Evolutionary conservation across 2,113 vertebrate genomes (phyloP), one percentile per base, ranked within the genome.

Genomic region (Prietella phreatophila): DNA sequence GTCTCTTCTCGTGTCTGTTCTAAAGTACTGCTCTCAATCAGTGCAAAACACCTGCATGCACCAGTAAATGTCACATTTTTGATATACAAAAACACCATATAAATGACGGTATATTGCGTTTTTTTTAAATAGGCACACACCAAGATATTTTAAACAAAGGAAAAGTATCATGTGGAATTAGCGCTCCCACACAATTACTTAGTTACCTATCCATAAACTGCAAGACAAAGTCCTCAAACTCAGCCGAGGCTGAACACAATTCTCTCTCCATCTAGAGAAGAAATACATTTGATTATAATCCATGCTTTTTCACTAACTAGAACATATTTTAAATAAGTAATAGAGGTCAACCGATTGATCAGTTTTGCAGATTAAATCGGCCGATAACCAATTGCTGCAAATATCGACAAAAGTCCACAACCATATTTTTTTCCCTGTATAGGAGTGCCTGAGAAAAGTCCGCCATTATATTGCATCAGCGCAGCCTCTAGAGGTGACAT

Each of bases 201-300:
- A 60, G 15, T 67, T 91, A 98, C 98, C 98, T 97, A 93, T 99
- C 98, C 98, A 99, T 99, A 91, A 99, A 99, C 90, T 97, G 98
- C 76, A 99, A 96, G 85, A 99, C 98, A 88, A 99, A 99, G 93
- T 99, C 98, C 92, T 99, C 98, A 95, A 99, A 99, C 93, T 99
- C 98, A 83, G 98, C 98, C 78, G 97, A 97, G 78, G 97, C 97
- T 56, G 98, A 99, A 93, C 98, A 99, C 95, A 99, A 90, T 92
- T 99, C 97, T 93, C 97, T 96, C 92, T 99, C 97, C 89, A 97
- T 96, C 98, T 99, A 89, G 67, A 91, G 3, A 63, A 63, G 6
- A 87, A 30, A 82, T 27, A 42, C 20, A 61, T 61, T 82, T 7
- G 19, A 55, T 80, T 80, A 82, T 25, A 82, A 61, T 39, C 15